These are phyloP conservation scores for Sparidentex hasta DNA, from an alignment of 2,797 vertebrate genomes.

Conservation along the genomic window DNA sequence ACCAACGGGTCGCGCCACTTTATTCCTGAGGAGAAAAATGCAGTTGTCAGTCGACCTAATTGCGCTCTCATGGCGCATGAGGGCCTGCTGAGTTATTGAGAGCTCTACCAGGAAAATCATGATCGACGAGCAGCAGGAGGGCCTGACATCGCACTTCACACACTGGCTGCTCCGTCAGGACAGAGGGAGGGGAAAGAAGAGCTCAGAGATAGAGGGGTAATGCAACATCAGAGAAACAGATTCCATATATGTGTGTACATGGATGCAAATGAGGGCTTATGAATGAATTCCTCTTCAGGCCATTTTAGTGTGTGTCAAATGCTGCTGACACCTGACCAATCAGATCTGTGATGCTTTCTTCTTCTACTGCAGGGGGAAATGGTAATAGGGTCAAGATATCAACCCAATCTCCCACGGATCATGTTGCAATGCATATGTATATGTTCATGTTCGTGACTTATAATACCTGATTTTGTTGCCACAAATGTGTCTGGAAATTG, in stretches of 20 bases:
- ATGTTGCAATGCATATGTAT: neutral
- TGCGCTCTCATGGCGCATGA: constrained; percentile 76
- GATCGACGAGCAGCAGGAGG: constrained; percentile 76
- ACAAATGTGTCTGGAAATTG: no score
- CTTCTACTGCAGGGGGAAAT: neutral
- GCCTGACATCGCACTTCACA: constrained; percentile 62
- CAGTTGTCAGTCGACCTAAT: constrained; percentile 76
- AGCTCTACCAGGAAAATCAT: constrained; percentile 67
- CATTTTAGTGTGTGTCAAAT: neutral
- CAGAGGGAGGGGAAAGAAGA: neutral
- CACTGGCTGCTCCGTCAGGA: constrained; percentile 41
- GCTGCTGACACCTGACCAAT: neutral
- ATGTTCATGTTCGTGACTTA: no score
- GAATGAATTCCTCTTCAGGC: neutral
- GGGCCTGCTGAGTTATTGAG: constrained; percentile 78
- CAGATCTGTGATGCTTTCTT: neutral
- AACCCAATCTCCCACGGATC: neutral
- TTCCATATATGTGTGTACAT: neutral
- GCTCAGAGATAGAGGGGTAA: neutral
- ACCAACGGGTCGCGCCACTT: constrained; percentile 61
- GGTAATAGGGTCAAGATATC: neutral
- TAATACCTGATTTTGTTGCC: no score
- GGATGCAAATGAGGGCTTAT: constrained; percentile 20
- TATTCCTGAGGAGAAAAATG: constrained; percentile 76
- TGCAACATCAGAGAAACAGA: constrained; percentile 11